phyloP scores from a whole-genome alignment of 2,888 invertebrate genomes.

The Drosophila villosipedis region DNA sequence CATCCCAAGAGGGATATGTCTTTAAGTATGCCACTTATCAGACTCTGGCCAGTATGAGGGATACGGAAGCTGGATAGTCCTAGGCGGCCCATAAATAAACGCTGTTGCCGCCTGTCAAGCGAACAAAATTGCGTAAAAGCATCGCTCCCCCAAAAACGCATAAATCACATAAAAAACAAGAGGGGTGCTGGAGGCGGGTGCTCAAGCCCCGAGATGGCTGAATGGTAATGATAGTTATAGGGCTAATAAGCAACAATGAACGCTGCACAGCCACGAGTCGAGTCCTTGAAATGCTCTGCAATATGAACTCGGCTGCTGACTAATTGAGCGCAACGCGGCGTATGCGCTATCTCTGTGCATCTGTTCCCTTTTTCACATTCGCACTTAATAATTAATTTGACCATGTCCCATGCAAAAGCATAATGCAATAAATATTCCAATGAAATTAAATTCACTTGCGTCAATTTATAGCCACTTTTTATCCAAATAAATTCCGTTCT shows the following conservation, averaged over 20 bases:
- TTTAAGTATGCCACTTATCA: conserved; percentile 66
- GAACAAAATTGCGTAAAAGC: conserved; percentile 65
- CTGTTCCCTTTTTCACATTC: not conserved
- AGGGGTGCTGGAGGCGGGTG: not conserved
- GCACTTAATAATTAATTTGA: conserved; percentile 21
- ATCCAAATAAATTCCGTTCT: conserved; percentile 12
- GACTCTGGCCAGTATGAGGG: conserved; percentile 33
- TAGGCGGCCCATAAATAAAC: conserved; percentile 68
- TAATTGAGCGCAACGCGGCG: conserved; percentile 39
- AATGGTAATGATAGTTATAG: conserved; percentile 63
- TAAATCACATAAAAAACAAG: conserved; percentile 61
- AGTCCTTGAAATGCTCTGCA: conserved; percentile 23
- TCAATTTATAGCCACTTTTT: conserved; percentile 47
- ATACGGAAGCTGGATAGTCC: conserved; percentile 33
- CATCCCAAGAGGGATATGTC: conserved; percentile 1
- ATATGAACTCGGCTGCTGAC: conserved; percentile 14
- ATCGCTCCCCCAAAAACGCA: conserved; percentile 49
- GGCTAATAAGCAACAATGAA: conserved; percentile 32
- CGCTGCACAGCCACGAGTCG: not conserved
- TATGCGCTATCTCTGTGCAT: conserved; percentile 14
- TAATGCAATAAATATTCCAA: conserved; percentile 44
- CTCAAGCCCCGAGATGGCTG: conserved; percentile 9
- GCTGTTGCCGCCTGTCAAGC: conserved; percentile 64
- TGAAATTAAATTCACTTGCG: conserved; percentile 32
- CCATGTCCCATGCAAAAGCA: not conserved